Percentiles rank a stretch among this genome's conserved stretches.
Conservation (phyloP, 2,888 invertebrate genomes). For the Synergus japonicus region DNA sequence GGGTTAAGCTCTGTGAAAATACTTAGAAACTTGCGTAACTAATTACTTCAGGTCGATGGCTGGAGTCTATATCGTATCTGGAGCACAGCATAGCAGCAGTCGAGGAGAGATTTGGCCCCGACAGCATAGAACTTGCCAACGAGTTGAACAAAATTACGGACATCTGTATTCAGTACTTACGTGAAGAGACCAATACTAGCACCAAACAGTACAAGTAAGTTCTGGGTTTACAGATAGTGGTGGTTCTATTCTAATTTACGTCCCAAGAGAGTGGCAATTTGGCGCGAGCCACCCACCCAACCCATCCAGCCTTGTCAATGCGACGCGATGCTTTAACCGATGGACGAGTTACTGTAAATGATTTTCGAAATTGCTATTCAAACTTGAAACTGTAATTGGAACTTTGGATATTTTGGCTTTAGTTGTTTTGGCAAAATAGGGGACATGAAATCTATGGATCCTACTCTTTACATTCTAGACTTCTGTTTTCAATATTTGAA, state of each 20-base stretch:
- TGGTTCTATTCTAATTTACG: slow-evolving; percentile 38
- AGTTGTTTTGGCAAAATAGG: background rate
- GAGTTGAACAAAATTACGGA: slow-evolving; percentile 84
- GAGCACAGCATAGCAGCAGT: slow-evolving; percentile 80
- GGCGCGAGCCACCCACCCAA: slow-evolving; percentile 1
- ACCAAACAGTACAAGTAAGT: slow-evolving; percentile 64
- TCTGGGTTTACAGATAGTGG: slow-evolving; percentile 20
- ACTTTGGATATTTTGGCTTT: background rate
- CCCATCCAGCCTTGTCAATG: slow-evolving; percentile 32
- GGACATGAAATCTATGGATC: background rate
- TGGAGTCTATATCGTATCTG: slow-evolving; percentile 76
- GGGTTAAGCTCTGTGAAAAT: slow-evolving; percentile 24
- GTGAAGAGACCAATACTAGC: slow-evolving; percentile 56
- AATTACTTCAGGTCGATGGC: slow-evolving; percentile 72
- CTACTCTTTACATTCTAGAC: background rate
- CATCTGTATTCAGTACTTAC: slow-evolving; percentile 79
- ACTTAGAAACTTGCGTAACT: slow-evolving; percentile 43
- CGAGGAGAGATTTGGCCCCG: slow-evolving; percentile 81
- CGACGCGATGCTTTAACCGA: slow-evolving; percentile 10
- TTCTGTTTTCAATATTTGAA: background rate
- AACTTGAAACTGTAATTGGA: slow-evolving; percentile 4
- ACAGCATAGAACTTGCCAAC: slow-evolving; percentile 83
- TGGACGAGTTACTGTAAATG: slow-evolving; percentile 22
- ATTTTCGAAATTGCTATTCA: slow-evolving; percentile 31
- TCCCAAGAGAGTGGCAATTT: slow-evolving; percentile 32